Evolutionary conservation across 2,797 vertebrate genomes (phyloP).

Genomic region (Psittacula derbiana): DNA sequence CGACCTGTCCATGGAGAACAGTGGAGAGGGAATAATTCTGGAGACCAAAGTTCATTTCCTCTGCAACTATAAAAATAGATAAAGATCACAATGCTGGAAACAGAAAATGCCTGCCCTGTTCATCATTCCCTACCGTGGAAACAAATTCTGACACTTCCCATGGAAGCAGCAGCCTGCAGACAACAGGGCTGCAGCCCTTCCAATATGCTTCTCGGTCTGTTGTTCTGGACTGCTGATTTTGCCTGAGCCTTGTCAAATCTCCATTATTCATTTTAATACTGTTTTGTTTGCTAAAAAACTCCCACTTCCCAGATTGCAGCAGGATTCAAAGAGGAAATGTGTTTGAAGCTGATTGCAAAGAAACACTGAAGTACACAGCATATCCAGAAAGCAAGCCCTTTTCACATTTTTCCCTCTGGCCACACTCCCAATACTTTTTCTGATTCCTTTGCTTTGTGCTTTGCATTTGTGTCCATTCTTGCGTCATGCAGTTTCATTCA

Average conservation of each 20-base stretch:
- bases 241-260: neutral
- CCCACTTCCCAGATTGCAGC: neutral
- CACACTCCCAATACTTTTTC: neutral
- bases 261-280: neutral
- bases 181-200: neutral
- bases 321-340: neutral
- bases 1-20: neutral
- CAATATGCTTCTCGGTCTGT: neutral
- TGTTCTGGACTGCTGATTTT: neutral
- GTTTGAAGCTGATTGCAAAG: neutral
- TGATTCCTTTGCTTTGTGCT: neutral
- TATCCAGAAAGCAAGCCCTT: neutral
- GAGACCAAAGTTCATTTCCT: neutral
- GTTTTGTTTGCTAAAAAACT: neutral
- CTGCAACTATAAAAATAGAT: neutral
- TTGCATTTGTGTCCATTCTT: neutral
- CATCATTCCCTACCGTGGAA: neutral
- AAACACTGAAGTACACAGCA: neutral
- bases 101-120: neutral
- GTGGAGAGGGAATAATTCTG: neutral
- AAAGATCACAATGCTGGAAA: neutral
- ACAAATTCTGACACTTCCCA: neutral
- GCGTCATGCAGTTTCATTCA: neutral
- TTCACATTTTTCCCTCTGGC: neutral
- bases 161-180: neutral